These are phyloP conservation scores for Falco peregrinus DNA, from an alignment of 2,797 vertebrate species.

Conservation along the genomic window DNA sequence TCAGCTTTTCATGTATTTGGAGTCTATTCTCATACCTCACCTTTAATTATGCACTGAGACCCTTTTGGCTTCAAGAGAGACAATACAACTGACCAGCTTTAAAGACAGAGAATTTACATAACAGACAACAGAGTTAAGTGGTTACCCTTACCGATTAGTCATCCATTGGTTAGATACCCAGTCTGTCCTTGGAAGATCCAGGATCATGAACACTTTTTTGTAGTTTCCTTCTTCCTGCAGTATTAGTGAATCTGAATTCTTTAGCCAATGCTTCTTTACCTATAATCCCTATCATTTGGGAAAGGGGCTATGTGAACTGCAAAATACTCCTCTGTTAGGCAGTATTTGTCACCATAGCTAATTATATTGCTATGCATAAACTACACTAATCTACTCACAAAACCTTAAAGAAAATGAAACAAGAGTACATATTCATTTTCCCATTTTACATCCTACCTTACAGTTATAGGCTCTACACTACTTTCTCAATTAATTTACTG, in stretches of 20 bases:
- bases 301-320: not conserved
- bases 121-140: not conserved
- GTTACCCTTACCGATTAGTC: not conserved
- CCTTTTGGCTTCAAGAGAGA: not conserved
- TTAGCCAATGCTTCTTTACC: not conserved
- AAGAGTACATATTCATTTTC: not conserved
- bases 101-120: not conserved
- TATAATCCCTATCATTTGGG: not conserved
- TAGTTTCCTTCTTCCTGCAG: not conserved
- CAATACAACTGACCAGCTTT: not conserved
- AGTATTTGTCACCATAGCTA: not conserved
- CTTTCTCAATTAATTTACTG: conserved; percentile 38
- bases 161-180: not conserved
- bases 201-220: not conserved
- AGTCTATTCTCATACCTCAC: not conserved
- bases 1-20: not conserved
- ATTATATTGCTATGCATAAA: not conserved
- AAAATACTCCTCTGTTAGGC: not conserved
- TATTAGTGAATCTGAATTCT: not conserved
- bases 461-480: not conserved
- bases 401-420: not conserved
- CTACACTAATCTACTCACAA: not conserved
- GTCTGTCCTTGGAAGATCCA: not conserved
- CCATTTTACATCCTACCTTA: not conserved
- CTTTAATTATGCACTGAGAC: not conserved